These are phyloP conservation scores for Cetonia aurata DNA, from an alignment of 2,888 invertebrate genomes.

Conservation along the genomic window DNA sequence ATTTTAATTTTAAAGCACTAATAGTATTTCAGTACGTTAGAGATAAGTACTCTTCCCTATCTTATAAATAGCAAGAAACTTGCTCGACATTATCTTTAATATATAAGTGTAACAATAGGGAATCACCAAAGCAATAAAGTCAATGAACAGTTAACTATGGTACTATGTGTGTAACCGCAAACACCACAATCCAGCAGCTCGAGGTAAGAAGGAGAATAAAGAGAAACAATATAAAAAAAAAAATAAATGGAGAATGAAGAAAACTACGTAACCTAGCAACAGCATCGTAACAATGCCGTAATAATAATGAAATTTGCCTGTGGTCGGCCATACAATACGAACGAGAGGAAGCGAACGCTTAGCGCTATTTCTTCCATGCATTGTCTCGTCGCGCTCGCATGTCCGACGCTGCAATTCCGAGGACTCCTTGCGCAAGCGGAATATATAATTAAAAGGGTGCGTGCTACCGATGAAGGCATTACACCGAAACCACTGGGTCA, in stretches of 20 bases:
- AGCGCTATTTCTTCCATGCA: constrained; percentile 29
- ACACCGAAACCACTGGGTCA: constrained; percentile 56
- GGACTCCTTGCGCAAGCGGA: constrained; percentile 44
- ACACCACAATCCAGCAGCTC: constrained; percentile 31
- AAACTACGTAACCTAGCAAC: constrained; percentile 3
- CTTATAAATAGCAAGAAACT: constrained; percentile 3
- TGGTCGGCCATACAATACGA: constrained; percentile 29
- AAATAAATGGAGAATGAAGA: constrained; percentile 14
- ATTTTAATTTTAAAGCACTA: no score
- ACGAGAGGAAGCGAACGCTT: constrained; percentile 24
- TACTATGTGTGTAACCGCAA: constrained; percentile 35
- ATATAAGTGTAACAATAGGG: constrained; percentile 20
- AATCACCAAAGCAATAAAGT: constrained; percentile 16
- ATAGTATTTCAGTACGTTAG: no score
- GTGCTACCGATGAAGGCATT: constrained; percentile 56
- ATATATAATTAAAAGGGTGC: constrained; percentile 57
- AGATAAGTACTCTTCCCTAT: background rate
- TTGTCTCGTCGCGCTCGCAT: constrained; percentile 43
- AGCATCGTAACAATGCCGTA: constrained; percentile 16
- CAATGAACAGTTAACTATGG: constrained; percentile 38
- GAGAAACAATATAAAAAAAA: constrained; percentile 15
- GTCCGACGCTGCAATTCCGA: constrained; percentile 31
- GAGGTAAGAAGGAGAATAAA: constrained; percentile 1
- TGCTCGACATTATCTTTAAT: constrained; percentile 5
- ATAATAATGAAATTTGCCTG: constrained; percentile 38